These are phyloP conservation scores for Onychomys leucogaster DNA, from an alignment of 2,797 vertebrate genomes.

Conservation along the genomic window DNA sequence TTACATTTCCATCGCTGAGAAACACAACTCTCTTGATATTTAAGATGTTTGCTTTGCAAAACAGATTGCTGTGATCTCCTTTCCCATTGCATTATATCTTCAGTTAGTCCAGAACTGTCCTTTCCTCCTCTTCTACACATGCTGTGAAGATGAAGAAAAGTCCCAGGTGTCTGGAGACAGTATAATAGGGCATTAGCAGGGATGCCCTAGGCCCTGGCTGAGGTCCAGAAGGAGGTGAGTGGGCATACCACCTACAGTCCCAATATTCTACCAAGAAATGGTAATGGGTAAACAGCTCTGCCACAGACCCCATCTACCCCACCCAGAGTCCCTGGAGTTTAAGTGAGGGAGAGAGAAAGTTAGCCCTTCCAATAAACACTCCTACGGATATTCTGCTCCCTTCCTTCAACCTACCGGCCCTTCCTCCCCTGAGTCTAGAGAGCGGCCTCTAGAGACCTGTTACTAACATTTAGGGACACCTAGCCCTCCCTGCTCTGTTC, in stretches of 20 bases:
- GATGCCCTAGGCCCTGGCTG: not conserved
- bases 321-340: not conserved
- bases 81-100: constrained; percentile 25
- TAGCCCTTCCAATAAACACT: constrained; percentile 9
- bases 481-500: not conserved
- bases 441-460: not conserved
- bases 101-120: constrained; percentile 59
- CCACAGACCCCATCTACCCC: not conserved
- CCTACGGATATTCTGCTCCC: not conserved
- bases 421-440: not conserved
- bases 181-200: constrained; percentile 7
- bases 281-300: not conserved
- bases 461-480: not conserved
- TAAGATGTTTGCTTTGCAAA: constrained; percentile 68
- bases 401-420: not conserved
- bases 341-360: not conserved
- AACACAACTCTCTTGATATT: constrained; percentile 51
- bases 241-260: not conserved
- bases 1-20: constrained; percentile 55
- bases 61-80: constrained; percentile 8
- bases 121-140: not conserved
- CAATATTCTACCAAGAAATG: not conserved
- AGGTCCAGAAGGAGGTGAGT: not conserved
- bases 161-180: not conserved
- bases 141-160: constrained; percentile 53